These are phyloP conservation scores for Melieria picta DNA, from an alignment of 2,888 invertebrate species.

Conservation along the genomic window DNA sequence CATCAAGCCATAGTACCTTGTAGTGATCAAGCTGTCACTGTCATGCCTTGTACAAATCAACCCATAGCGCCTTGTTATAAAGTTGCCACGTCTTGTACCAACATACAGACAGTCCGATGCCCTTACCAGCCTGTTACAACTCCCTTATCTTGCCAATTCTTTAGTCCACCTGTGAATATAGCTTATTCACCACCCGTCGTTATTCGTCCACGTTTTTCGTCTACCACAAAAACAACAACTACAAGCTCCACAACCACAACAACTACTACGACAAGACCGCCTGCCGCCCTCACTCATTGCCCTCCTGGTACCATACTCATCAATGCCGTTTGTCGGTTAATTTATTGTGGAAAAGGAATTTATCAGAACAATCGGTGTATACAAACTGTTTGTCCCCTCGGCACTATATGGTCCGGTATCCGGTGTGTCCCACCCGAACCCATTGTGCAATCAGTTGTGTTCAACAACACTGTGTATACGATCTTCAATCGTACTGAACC, in stretches of 20 bases:
- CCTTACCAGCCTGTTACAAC: neutral
- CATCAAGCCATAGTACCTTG: constrained; percentile 20
- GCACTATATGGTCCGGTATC: constrained; percentile 52
- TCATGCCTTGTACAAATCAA: constrained; percentile 20
- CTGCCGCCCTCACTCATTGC: constrained; percentile 42
- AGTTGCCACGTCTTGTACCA: constrained; percentile 12
- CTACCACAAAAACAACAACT: constrained; percentile 24
- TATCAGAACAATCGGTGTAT: constrained; percentile 48
- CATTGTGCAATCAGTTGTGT: constrained; percentile 36
- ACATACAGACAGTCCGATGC: neutral
- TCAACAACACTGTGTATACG: constrained; percentile 41
- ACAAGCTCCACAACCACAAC: constrained; percentile 27
- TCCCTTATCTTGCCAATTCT: too few relatives aligned
- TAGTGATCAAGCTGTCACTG: constrained; percentile 3
- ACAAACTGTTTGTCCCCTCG: constrained; percentile 48
- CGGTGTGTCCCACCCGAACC: constrained; percentile 46
- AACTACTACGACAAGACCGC: constrained; percentile 22
- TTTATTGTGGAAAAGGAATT: constrained; percentile 50
- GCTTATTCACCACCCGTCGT: neutral
- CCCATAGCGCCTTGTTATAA: constrained; percentile 18
- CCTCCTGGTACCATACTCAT: constrained; percentile 49
- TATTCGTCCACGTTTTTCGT: neutral
- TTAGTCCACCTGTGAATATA: neutral
- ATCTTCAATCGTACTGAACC: constrained; percentile 37
- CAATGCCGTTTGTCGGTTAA: constrained; percentile 46